Percentiles rank a stretch among this genome's conserved stretches.
phyloP scores from a whole-genome alignment of 2,888 invertebrate species.

The Syritta pipiens region DNA sequence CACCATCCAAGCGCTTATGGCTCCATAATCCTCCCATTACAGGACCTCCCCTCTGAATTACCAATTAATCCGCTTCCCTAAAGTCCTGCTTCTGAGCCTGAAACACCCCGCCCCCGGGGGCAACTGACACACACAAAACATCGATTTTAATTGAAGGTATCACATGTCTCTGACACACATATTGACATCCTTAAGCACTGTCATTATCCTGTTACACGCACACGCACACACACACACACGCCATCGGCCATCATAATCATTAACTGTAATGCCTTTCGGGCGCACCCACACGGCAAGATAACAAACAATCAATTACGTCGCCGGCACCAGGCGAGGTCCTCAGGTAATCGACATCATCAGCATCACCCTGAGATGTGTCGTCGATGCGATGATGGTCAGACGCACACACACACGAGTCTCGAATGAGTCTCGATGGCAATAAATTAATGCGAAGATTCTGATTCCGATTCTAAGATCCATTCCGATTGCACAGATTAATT shows the following conservation, averaged over 20 bases:
- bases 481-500: slow-evolving; percentile 61
- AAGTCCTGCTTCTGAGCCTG: slow-evolving; percentile 29
- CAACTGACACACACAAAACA: slow-evolving; percentile 3
- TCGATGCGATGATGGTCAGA: slow-evolving; percentile 28
- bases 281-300: neutral
- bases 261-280: slow-evolving; percentile 21
- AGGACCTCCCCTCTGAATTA: slow-evolving; percentile 1
- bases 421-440: slow-evolving; percentile 47
- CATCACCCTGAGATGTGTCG: slow-evolving; percentile 23
- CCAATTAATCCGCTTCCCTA: slow-evolving; percentile 36
- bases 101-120: slow-evolving; percentile 7
- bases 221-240: too few species aligned
- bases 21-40: neutral
- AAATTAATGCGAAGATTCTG: slow-evolving; percentile 59
- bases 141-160: slow-evolving; percentile 45
- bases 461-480: too few species aligned
- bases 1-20: neutral
- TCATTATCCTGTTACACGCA: slow-evolving; percentile 27
- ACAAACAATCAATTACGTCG: slow-evolving; percentile 57
- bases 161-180: slow-evolving; percentile 20
- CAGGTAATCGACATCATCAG: slow-evolving; percentile 51
- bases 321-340: slow-evolving; percentile 11
- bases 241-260: slow-evolving; percentile 37
- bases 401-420: too few species aligned
- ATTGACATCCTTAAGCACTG: slow-evolving; percentile 23